Conservation (phyloP, 1,140 invertebrate species). For the Formica exsecta region DNA sequence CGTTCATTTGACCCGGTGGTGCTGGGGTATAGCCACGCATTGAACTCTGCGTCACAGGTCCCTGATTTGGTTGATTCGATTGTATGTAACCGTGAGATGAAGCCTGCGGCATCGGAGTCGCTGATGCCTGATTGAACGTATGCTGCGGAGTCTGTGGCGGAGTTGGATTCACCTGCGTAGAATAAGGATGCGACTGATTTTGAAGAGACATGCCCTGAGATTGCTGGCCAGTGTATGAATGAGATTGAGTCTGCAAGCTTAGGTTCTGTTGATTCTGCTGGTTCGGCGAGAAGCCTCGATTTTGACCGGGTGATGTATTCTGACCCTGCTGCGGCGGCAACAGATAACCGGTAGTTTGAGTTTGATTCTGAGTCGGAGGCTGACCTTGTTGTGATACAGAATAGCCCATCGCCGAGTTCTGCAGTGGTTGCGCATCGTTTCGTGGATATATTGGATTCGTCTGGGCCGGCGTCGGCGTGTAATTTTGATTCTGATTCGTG, state of each 20-base stretch:
- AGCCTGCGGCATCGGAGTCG: slow-evolving; percentile 63
- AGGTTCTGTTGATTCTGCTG: slow-evolving; percentile 74
- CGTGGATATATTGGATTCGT: slow-evolving; percentile 72
- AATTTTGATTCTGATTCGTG: slow-evolving; percentile 79
- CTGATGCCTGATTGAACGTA: slow-evolving; percentile 74
- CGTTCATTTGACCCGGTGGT: slow-evolving; percentile 68
- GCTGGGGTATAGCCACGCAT: slow-evolving; percentile 73
- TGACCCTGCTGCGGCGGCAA: slow-evolving; percentile 67
- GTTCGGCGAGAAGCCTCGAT: slow-evolving; percentile 72
- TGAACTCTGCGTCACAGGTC: slow-evolving; percentile 67
- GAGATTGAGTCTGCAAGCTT: slow-evolving; percentile 72
- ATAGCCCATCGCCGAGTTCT: slow-evolving; percentile 76
- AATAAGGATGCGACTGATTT: slow-evolving; percentile 68
- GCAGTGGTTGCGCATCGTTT: slow-evolving; percentile 75
- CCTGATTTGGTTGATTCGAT: slow-evolving; percentile 68
- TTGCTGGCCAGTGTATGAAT: slow-evolving; percentile 72
- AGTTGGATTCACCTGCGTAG: slow-evolving; percentile 66
- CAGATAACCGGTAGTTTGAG: slow-evolving; percentile 69
- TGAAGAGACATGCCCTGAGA: slow-evolving; percentile 66
- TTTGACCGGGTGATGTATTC: slow-evolving; percentile 63
- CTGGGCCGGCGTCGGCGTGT: slow-evolving; percentile 67
- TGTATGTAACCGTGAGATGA: slow-evolving; percentile 70
- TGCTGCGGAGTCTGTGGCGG: slow-evolving; percentile 68
- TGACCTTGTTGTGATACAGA: slow-evolving; percentile 68
- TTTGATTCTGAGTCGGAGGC: slow-evolving; percentile 64